Evolutionary conservation across 2,113 vertebrate species (phyloP), one percentile per base, ranked within the genome.

Genomic region (Tauraco erythrolophus): DNA sequence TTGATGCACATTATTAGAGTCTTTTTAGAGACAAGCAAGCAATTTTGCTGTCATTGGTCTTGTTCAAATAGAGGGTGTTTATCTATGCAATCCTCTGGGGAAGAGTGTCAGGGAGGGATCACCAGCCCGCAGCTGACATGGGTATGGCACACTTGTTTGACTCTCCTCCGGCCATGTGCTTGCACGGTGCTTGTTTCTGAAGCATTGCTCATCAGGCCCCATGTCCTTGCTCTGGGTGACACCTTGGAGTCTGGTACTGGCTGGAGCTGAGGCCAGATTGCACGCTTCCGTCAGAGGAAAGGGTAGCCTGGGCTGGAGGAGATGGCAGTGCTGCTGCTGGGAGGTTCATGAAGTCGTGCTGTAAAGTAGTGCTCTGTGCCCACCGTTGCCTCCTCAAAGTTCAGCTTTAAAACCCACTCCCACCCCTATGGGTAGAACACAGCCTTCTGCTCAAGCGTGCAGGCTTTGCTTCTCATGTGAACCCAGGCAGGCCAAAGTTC

Each of bases 21-120:
- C 98, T 98, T 99, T 99, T 99, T 99, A 99, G 99, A 99, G 99
- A 99, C 99, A 99, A 99, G 98, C 98, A 98, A 98, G 98, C 98
- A 98, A 98, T 99, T 99, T 99, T 98, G 98, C 99, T 99, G 99
- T 99, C 99, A 98, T 98, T 99, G 99, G 98, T 98, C 98, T 99
- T 99, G 98, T 98, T 99, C 99, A 99, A 99, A 98, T 96, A 98
- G 98, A 98, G 98, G 98, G 97, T 99, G 98, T 99, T 99, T 98
- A 98, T 99, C 98, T 98, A 98, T 97, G 96, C 96, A 97, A 69
- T 98, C 92, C 99, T 98, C 98, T 80, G 81, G 99, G 99, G 97
- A 98, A 98, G 92, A 97, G 98, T 98, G 98, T 99, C 98, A 98
- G 91, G 97, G 83, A 98, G 96, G 97, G 98, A 99, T 98, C 98